phyloP scores from a whole-genome alignment of 2,113 vertebrate species.

The Equus przewalskii region DNA sequence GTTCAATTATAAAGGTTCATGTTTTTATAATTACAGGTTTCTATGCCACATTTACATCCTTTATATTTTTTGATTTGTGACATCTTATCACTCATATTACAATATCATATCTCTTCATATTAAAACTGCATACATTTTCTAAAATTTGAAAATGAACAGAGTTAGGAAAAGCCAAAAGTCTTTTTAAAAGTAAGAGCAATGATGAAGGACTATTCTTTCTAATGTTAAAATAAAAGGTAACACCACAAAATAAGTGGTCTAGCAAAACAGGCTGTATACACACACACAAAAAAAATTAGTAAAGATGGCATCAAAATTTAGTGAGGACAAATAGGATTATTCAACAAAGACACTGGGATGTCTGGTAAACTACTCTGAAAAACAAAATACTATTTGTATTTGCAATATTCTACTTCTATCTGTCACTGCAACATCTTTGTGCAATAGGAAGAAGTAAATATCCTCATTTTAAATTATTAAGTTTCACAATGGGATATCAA shows the following conservation, averaged over 20 bases:
- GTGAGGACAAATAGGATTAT: conserved; percentile 14
- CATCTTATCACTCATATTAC: background rate
- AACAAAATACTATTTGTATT: conserved; percentile 39
- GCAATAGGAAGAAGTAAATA: conserved; percentile 31
- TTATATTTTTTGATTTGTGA: background rate
- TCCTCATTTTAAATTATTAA: background rate
- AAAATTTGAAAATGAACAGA: conserved; percentile 34
- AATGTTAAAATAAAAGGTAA: background rate
- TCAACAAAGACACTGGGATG: background rate
- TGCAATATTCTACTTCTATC: background rate
- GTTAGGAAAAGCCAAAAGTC: background rate
- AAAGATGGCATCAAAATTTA: background rate
- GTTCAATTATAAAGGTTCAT: background rate
- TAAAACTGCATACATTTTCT: background rate
- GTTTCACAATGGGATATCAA: conserved; percentile 1
- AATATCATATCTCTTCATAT: background rate
- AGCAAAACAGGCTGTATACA: background rate
- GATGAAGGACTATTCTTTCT: background rate
- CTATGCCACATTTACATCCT: background rate
- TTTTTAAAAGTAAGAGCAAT: background rate
- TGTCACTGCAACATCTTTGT: background rate
- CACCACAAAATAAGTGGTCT: background rate
- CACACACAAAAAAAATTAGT: background rate
- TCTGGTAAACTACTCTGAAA: conserved; percentile 28
- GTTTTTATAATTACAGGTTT: conserved; percentile 49